Evolutionary conservation across 2,113 vertebrate genomes (phyloP).

Genomic region (Callipepla squamata): DNA sequence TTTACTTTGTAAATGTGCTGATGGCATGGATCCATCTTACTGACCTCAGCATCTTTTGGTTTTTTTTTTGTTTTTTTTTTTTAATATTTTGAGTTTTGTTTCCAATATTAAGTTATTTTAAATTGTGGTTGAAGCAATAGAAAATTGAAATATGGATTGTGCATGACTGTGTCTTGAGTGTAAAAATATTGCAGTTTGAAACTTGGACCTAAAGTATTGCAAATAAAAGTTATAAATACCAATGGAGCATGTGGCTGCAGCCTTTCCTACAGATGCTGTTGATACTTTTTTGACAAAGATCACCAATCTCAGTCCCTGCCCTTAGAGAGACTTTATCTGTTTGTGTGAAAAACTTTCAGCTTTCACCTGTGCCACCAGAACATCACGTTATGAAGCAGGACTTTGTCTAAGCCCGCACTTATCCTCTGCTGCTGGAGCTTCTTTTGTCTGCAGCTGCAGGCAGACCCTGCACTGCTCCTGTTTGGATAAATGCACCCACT

Average conservation of each 20-base stretch:
- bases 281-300: background rate
- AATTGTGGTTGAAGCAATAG: slow-evolving; percentile 99
- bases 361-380: accelerated
- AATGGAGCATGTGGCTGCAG: background rate
- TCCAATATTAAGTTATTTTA: slow-evolving; percentile 92
- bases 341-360: too few species aligned
- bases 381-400: background rate
- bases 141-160: slow-evolving; percentile 98
- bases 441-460: background rate
- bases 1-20: slow-evolving; percentile 93
- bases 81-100: slow-evolving; percentile 75
- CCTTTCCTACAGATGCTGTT: background rate
- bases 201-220: slow-evolving; percentile 94
- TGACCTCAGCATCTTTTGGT: slow-evolving; percentile 85
- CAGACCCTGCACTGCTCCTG: background rate
- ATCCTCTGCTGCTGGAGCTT: background rate
- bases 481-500: accelerated
- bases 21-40: slow-evolving; percentile 81
- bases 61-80: slow-evolving; percentile 68
- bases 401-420: accelerated
- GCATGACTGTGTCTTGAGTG: slow-evolving; percentile 99
- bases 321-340: background rate
- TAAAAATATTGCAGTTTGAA: slow-evolving; percentile 96
- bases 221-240: slow-evolving; percentile 86
- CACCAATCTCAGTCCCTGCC: accelerated